Conservation (phyloP, 37 sponge, comb jelly and placozoan species). For the Amphimedon queenslandica region DNA sequence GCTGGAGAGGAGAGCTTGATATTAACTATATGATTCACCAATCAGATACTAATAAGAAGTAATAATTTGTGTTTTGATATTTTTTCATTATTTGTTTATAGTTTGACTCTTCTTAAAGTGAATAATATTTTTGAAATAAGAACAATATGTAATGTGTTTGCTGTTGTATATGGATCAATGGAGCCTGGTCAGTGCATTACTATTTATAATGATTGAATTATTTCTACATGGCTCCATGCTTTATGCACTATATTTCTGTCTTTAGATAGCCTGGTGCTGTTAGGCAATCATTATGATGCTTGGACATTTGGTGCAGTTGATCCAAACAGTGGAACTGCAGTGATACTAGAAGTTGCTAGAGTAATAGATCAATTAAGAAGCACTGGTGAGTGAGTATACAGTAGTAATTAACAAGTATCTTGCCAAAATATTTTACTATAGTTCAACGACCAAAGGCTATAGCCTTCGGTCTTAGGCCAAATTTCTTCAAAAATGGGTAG, state of each 20-base stretch:
- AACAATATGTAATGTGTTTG: conserved; percentile 83
- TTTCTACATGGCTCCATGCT: too few relatives aligned
- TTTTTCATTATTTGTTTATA: neutral
- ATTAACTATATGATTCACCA: conserved; percentile 57
- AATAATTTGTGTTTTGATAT: too few relatives aligned
- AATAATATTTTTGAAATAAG: conserved; percentile 50
- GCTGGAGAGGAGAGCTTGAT: conserved; percentile 64
- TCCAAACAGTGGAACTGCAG: conserved; percentile 89
- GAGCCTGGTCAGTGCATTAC: conserved; percentile 65
- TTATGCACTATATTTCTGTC: too few relatives aligned
- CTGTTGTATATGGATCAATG: conserved; percentile 69
- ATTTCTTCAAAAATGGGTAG: too few relatives aligned
- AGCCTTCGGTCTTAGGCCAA: too few relatives aligned
- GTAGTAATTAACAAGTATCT: too few relatives aligned
- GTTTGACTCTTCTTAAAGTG: conserved; percentile 28
- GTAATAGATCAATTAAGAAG: conserved; percentile 41
- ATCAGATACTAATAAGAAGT: conserved; percentile 17
- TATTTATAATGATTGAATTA: too few relatives aligned
- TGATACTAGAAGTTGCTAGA: conserved; percentile 65
- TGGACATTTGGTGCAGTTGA: conserved; percentile 93
- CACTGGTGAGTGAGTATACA: conserved; percentile 24
- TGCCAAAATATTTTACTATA: too few relatives aligned
- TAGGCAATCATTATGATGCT: conserved; percentile 95
- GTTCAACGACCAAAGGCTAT: too few relatives aligned
- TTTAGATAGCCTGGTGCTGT: conserved; percentile 40